Evolutionary conservation across 2,113 vertebrate species (phyloP).

Genomic region (Phainopepla nitens): DNA sequence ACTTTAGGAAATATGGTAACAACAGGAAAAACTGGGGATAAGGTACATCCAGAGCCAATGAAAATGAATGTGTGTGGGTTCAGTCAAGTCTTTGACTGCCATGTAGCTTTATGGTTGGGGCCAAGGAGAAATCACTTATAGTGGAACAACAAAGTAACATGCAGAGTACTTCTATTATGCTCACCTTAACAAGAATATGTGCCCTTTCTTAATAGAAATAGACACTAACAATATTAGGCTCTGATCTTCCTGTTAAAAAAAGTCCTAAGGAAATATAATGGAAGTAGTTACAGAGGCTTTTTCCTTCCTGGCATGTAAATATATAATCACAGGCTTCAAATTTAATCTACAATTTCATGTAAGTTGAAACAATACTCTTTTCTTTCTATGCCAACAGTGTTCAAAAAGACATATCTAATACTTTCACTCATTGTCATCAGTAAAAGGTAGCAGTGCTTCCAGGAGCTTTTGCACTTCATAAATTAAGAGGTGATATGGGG

Average conservation of each 20-base stretch:
- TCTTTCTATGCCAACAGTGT: background rate
- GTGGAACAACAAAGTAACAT: background rate
- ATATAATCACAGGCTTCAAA: fast-evolving
- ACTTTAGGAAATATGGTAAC: background rate
- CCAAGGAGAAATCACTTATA: background rate
- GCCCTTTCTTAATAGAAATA: background rate
- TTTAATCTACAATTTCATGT: background rate
- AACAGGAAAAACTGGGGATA: background rate
- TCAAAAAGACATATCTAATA: background rate
- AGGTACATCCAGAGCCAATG: background rate
- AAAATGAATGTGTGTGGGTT: background rate
- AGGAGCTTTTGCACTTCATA: constrained; percentile 8
- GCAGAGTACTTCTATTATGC: background rate
- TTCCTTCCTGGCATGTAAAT: background rate
- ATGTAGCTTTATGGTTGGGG: background rate
- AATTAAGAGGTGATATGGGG: background rate
- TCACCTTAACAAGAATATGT: background rate
- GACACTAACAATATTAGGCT: background rate
- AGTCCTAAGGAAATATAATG: background rate
- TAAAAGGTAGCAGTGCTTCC: background rate
- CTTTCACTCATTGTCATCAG: background rate
- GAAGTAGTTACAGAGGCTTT: background rate
- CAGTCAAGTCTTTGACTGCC: background rate
- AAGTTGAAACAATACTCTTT: background rate
- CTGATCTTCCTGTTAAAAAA: background rate